Base-by-base conservation (phyloP, 2,113 vertebrate species). In the Vidua chalybeata region DNA sequence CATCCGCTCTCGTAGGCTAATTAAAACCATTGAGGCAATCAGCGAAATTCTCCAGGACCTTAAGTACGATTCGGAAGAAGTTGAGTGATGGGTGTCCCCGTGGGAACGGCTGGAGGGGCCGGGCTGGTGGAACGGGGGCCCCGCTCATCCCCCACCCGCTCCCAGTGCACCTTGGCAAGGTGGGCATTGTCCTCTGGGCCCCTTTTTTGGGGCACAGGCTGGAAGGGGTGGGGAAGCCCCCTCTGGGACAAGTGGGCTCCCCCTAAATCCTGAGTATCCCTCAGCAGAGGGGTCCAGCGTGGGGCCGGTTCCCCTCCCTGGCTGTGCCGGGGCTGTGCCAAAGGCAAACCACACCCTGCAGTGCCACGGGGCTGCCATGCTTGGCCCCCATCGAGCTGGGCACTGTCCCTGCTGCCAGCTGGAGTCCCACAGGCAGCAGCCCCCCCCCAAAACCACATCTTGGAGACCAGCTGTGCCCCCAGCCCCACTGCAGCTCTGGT, bases 41-140 rank as follows among this genome's bases (percentile, higher is more conserved):
- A 99, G 98, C 93, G 98, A 99, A 97, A 98, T 99, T 98, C 98
- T 99, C 97, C 99, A 99, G 97, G 99, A 99, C 97, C 99, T 99
- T 95, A 99, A 99, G 97, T 99, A 99, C 87, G 99, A 99, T 97
- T 99, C 99, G 6, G 99, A 99, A 97, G 99, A 99, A 97, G 97
- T 90, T 22, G 98, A 99, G 94, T 99, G 98, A 99, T 96, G 97
- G 96, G 94, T 74, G 94, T 91, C 97, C 97, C 94, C 78, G 48
- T 77, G 95, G 93, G 92, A 96, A 77, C 0, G 11, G 59, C 68
- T 62, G 45, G 15, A 87, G 92, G 91, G 90, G 94, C 93, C 73
- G 21, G 79, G 73, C 82, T 55, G 28, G 51, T 56, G 81, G 69
- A 68, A 58, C 4, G 1, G 93, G 96, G 97, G 88, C 92, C 71